phyloP scores from a whole-genome alignment of 1,140 invertebrate genomes.

The Brachionus paranguensis region DNA sequence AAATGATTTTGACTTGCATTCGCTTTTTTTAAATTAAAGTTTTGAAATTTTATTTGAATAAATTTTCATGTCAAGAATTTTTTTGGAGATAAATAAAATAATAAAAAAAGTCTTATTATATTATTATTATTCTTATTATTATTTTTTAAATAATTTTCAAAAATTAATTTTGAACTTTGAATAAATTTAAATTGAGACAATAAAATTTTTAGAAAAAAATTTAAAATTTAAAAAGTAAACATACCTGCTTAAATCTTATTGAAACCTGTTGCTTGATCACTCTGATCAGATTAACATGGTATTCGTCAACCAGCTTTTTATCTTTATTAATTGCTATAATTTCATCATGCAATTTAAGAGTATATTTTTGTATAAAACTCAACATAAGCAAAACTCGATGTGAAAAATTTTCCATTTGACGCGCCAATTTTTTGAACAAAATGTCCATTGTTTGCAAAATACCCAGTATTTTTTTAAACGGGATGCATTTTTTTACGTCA shows the following conservation, averaged over 20 bases:
- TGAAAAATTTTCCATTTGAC: constrained; percentile 66
- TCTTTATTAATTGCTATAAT: constrained; percentile 45
- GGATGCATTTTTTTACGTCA: constrained; percentile 46
- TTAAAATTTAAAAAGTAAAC: background rate
- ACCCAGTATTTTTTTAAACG: constrained; percentile 55
- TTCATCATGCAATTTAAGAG: constrained; percentile 58
- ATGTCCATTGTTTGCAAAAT: constrained; percentile 70
- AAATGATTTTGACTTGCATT: too few species aligned
- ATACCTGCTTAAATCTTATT: constrained; percentile 28
- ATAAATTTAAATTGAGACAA: background rate
- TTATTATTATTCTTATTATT: too few species aligned
- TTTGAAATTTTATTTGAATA: too few species aligned
- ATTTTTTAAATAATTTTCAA: too few species aligned
- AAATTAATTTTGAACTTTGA: too few species aligned
- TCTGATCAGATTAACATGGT: constrained; percentile 48
- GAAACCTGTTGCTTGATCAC: constrained; percentile 37
- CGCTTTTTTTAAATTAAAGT: too few species aligned
- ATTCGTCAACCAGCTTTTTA: constrained; percentile 52
- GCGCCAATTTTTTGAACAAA: constrained; percentile 77
- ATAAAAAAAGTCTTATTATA: too few species aligned
- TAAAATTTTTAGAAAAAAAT: too few species aligned
- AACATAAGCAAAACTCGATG: constrained; percentile 66
- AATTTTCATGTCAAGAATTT: too few species aligned
- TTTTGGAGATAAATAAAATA: too few species aligned
- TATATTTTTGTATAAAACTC: constrained; percentile 63